These are phyloP conservation scores for Discoglossus pictus DNA, from an alignment of 2,797 vertebrate genomes.

Conservation along the genomic window DNA sequence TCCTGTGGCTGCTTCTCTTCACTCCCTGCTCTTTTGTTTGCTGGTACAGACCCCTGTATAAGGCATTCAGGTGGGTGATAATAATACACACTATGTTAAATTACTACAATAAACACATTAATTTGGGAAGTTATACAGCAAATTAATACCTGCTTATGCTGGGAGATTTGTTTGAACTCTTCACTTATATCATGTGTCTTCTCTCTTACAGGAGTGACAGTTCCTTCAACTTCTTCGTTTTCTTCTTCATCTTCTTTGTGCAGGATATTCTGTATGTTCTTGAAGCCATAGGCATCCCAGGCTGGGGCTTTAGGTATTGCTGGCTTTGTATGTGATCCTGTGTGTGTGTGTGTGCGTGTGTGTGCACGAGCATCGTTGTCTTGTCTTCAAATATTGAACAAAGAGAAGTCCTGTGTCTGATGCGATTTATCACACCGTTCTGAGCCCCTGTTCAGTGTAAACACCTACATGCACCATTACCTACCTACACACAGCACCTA, in stretches of 20 bases:
- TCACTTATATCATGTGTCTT: too few species aligned
- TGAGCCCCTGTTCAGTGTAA: background rate
- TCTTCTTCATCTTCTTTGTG: constrained; percentile 95
- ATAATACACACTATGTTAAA: too few species aligned
- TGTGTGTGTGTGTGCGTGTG: too few species aligned
- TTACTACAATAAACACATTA: background rate
- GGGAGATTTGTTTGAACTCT: too few species aligned
- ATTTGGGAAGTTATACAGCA: too few species aligned
- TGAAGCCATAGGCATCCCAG: constrained; percentile 90
- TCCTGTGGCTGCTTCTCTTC: constrained; percentile 91
- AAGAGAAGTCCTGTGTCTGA: too few species aligned
- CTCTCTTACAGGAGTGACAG: constrained; percentile 84
- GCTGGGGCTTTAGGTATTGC: constrained; percentile 91
- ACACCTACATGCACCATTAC: too few species aligned
- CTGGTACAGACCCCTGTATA: constrained; percentile 95
- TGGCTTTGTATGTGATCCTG: rapidly evolving
- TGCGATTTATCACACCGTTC: background rate
- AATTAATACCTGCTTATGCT: too few species aligned
- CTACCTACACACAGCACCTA: too few species aligned
- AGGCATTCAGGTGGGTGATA: constrained; percentile 89
- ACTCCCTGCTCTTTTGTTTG: constrained; percentile 93
- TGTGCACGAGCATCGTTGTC: too few species aligned
- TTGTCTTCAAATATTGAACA: too few species aligned
- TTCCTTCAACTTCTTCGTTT: constrained; percentile 96
- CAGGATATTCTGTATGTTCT: constrained; percentile 85